A percentile compares a stretch with the other conserved stretches of the same genome.
phyloP scores from a whole-genome alignment of 2,888 invertebrate species.

The Metalampra italica region DNA sequence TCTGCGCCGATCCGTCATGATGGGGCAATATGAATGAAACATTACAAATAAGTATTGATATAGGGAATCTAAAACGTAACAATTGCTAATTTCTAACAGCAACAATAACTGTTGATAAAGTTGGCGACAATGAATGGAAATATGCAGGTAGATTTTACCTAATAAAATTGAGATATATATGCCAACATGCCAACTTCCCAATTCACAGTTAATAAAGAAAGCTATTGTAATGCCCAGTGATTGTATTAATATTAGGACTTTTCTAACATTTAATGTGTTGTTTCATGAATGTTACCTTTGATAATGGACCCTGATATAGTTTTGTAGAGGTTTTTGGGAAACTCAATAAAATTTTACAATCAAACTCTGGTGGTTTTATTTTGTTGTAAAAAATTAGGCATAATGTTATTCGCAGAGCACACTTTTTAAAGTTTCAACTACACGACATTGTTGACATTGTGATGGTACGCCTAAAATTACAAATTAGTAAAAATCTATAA shows the following conservation, averaged over 20 bases:
- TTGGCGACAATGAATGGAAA: no score
- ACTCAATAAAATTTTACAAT: constrained; percentile 62
- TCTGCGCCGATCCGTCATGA: no score
- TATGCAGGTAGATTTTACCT: no score
- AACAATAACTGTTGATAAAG: no score
- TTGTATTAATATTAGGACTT: constrained; percentile 13
- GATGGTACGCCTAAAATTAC: background rate
- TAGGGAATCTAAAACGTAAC: no score
- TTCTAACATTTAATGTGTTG: constrained; percentile 32
- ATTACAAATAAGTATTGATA: no score
- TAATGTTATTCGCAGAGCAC: constrained; percentile 8
- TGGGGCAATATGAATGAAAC: no score
- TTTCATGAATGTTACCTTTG: constrained; percentile 54
- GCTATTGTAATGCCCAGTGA: background rate
- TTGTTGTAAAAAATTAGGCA: constrained; percentile 15
- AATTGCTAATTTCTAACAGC: no score
- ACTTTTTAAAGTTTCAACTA: background rate
- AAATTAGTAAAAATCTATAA: background rate
- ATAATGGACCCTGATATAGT: constrained; percentile 67
- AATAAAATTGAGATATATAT: no score
- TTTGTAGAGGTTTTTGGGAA: constrained; percentile 75
- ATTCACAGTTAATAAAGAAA: no score
- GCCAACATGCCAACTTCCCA: no score
- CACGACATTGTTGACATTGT: background rate
- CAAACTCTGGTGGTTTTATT: constrained; percentile 31